Evolutionary conservation across 2,113 vertebrate species (phyloP).

Genomic region (Hyaena hyaena): DNA sequence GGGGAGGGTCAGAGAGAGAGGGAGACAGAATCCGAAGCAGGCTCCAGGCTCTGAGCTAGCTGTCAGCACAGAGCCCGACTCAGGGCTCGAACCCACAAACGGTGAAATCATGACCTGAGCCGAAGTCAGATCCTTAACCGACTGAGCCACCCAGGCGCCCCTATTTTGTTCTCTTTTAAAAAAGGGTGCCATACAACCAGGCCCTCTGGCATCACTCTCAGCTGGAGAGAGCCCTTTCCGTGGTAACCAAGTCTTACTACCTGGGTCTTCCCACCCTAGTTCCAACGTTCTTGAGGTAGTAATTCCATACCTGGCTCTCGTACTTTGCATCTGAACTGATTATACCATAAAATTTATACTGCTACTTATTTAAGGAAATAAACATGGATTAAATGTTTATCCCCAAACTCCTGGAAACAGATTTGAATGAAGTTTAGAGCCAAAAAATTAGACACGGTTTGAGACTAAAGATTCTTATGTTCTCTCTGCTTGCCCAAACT

Average conservation of each 20-base stretch:
- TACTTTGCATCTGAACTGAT: conserved; percentile 22
- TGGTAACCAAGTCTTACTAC: neutral
- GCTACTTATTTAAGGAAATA: conserved; percentile 47
- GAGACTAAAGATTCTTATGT: conserved; percentile 30
- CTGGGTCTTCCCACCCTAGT: neutral
- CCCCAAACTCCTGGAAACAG: neutral
- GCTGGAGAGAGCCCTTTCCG: neutral
- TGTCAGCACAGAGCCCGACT: too few species aligned
- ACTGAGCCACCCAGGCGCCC: too few species aligned
- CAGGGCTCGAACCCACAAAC: too few species aligned
- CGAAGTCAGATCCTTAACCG: too few species aligned
- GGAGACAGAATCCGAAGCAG: too few species aligned
- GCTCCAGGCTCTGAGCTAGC: too few species aligned
- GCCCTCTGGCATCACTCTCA: neutral
- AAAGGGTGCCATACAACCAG: neutral
- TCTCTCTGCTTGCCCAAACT: conserved; percentile 33
- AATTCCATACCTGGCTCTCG: neutral
- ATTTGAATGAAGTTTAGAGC: conserved; percentile 13
- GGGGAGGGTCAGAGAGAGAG: too few species aligned
- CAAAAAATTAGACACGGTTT: conserved; percentile 43
- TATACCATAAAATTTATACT: conserved; percentile 38
- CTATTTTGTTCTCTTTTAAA: neutral
- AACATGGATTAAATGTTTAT: conserved; percentile 37
- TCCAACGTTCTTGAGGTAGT: neutral
- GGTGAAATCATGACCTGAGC: too few species aligned